A percentile compares a stretch with the other conserved stretches of the same genome.
Conservation (phyloP, 2,113 vertebrate species). For the Marcusenius ussheri region DNA sequence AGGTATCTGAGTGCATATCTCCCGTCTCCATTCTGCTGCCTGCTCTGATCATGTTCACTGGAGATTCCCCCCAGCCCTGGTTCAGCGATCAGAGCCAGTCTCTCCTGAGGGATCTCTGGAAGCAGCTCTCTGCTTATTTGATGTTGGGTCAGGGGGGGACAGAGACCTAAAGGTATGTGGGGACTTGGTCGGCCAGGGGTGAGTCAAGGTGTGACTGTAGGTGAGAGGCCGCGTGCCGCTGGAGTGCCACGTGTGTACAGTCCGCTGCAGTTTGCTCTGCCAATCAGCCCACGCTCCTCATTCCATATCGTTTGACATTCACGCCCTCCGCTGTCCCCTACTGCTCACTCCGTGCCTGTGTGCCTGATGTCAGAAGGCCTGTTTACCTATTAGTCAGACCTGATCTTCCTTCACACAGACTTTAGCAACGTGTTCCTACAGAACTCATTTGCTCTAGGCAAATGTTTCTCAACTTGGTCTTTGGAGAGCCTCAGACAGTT, state of each 20-base stretch:
- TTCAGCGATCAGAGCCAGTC: neutral
- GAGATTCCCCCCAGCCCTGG: neutral
- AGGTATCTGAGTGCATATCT: neutral
- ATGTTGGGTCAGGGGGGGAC: neutral
- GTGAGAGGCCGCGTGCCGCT: neutral
- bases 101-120: neutral
- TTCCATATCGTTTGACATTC: neutral
- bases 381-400: neutral
- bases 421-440: neutral
- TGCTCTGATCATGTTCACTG: neutral
- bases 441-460: neutral
- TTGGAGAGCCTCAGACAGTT: neutral
- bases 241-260: neutral
- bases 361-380: neutral
- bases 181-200: neutral
- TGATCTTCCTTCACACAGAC: neutral
- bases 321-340: neutral
- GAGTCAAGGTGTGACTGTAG: neutral
- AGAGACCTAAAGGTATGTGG: neutral
- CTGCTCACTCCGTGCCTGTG: neutral
- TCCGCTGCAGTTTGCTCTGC: neutral
- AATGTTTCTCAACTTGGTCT: neutral
- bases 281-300: neutral
- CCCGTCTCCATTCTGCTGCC: neutral
- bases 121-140: neutral